Base-by-base conservation (phyloP, 92 coral and sea anemone species). In the Pocillopora meandrina region DNA sequence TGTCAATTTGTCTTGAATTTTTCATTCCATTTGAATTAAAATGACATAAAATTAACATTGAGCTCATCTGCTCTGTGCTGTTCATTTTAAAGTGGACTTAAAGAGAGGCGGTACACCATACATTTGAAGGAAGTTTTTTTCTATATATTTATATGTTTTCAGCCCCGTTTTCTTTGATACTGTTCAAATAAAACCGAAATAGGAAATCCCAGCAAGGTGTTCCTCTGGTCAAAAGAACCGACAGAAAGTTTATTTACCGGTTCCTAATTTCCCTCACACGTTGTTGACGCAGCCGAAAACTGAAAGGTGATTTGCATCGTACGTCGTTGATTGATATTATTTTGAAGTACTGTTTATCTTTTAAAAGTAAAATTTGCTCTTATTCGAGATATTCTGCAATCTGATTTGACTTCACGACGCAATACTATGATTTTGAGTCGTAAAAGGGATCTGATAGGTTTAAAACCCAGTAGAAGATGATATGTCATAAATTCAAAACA, bases 131-230 rank as follows among this genome's bases (percentile, higher is more conserved):
- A 69, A 14, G 42, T 16, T 33, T 14, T 35, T 10, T 35, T 69
- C 31, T 26, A 26, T 26, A 26, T 26, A 26, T 69, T 69, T 11
- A 33, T 33, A 69, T 15, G 42, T 35, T 16, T 15, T 35, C 75
- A 66, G 84, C 84, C 57, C 75, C 17, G 34, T 26, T 14, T 75
- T 8, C 31, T 56, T 80, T 36, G 83, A 80, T 80, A 80, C 75
- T 15, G 18, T 56, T 65, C 63, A 69, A 19, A 2, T 67, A 12
- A 66, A 36, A 66, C 12, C 31, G 23, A 17, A 9, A 64, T 42
- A 20, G 12, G 19, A 65, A 63, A 79, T 65, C 61, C 36, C 62
- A 64, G 58, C 57, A 15, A 56, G 72, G 49, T 47, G 59, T 49
- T 49, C 19, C 17, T 26, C 11, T 55, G 26, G 8, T 9, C 75